Evolutionary conservation across 2,888 invertebrate species (phyloP).

Genomic region (Gasteruption jaculator): DNA sequence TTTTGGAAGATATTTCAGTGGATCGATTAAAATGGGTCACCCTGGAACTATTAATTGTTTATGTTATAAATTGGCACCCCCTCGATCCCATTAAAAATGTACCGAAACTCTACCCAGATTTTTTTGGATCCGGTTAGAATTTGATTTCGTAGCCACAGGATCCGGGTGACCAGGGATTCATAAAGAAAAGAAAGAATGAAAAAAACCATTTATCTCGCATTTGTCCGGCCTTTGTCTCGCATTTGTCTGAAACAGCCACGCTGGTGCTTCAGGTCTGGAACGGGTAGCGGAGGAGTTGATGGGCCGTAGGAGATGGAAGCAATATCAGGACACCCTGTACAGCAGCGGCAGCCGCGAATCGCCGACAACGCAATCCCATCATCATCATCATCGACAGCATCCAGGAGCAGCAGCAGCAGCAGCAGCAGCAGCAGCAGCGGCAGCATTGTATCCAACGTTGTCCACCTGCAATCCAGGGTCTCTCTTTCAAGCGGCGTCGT

Average conservation of each 20-base stretch:
- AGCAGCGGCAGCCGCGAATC: conserved; percentile 49
- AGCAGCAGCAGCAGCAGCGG: conserved; percentile 25
- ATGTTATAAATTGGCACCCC: no score
- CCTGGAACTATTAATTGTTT: no score
- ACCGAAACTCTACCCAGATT: no score
- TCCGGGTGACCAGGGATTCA: no score
- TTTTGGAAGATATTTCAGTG: no score
- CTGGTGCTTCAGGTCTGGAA: conserved; percentile 76
- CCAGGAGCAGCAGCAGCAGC: conserved; percentile 23
- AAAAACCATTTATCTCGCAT: no score
- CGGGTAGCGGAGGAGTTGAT: conserved; percentile 95
- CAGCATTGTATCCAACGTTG: conserved; percentile 32
- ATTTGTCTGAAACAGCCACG: conserved; percentile 46
- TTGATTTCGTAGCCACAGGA: no score
- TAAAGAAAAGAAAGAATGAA: no score
- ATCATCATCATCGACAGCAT: conserved; percentile 35
- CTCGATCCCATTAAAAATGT: no score
- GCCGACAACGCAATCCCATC: conserved; percentile 41
- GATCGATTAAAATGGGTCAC: no score
- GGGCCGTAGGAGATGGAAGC: conserved; percentile 95
- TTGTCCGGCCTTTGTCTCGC: no score
- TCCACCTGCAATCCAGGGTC: conserved; percentile 33
- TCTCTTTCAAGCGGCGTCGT: conserved; percentile 20
- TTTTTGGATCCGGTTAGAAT: no score
- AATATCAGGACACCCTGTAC: conserved; percentile 76